Evolutionary conservation across 1,140 invertebrate genomes (phyloP).

Genomic region (Drosophila grimshawi): DNA sequence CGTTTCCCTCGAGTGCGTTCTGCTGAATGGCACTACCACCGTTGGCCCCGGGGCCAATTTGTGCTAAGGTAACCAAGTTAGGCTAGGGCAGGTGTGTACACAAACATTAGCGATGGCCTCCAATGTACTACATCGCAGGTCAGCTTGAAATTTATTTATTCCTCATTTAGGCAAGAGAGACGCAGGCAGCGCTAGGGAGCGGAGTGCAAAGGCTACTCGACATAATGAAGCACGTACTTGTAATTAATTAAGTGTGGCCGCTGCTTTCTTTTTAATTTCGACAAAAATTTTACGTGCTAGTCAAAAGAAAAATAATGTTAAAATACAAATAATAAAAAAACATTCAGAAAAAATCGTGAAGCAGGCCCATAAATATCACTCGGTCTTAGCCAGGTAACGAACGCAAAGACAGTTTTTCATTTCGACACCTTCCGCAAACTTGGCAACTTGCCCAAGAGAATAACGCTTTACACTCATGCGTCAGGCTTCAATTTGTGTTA

Average conservation of each 20-base stretch:
- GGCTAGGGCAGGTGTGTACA: constrained; percentile 48
- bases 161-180: constrained; percentile 53
- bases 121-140: constrained; percentile 39
- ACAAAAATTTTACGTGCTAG: constrained; percentile 52
- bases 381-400: constrained; percentile 35
- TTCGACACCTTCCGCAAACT: constrained; percentile 51
- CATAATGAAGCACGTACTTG: constrained; percentile 78
- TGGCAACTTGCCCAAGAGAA: constrained; percentile 54
- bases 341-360: background rate
- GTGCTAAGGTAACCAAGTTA: constrained; percentile 56
- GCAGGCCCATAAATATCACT: constrained; percentile 53
- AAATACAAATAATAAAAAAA: background rate
- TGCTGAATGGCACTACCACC: constrained; percentile 57
- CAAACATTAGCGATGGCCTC: constrained; percentile 58
- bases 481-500: constrained; percentile 8
- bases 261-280: constrained; percentile 67
- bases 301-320: background rate
- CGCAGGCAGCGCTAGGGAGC: background rate
- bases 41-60: constrained; percentile 66
- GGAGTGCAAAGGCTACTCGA: constrained; percentile 12
- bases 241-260: constrained; percentile 77
- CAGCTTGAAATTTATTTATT: constrained; percentile 79
- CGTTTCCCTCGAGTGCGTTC: constrained; percentile 71
- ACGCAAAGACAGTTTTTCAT: constrained; percentile 50
- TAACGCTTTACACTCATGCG: constrained; percentile 22